phyloP scores from a whole-genome alignment of 2,797 vertebrate genomes.

The Spheniscus humboldti region DNA sequence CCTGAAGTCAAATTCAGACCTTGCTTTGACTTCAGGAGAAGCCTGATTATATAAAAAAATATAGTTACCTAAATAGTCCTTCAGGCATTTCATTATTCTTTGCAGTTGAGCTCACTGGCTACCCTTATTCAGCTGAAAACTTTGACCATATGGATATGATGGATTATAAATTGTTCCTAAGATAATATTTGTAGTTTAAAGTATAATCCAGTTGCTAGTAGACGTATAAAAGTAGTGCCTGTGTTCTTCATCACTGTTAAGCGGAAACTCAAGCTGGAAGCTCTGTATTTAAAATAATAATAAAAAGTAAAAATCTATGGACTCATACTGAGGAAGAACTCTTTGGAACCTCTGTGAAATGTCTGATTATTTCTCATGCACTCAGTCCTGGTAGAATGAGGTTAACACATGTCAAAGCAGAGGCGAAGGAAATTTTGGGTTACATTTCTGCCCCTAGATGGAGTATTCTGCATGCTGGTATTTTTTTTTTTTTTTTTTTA shows the following conservation, averaged over 20 bases:
- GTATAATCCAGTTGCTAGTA: not conserved
- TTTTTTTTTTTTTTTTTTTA: not conserved
- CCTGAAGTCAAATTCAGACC: not conserved
- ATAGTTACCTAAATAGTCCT: not conserved
- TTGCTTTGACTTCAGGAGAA: not conserved
- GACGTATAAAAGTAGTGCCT: not conserved
- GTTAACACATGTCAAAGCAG: constrained; percentile 8
- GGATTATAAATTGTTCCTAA: not conserved
- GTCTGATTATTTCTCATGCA: constrained; percentile 27
- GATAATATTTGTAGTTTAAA: constrained; percentile 10
- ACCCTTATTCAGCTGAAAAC: constrained; percentile 6
- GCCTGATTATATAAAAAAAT: not conserved
- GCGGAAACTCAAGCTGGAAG: constrained; percentile 42
- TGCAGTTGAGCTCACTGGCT: not conserved
- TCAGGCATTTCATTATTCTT: not conserved
- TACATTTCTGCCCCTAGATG: constrained; percentile 70
- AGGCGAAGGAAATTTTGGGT: not conserved
- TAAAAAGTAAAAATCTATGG: not conserved
- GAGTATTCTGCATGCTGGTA: constrained; percentile 59
- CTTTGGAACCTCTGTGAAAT: constrained; percentile 35
- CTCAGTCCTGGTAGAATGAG: not conserved
- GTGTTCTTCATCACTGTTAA: constrained; percentile 31
- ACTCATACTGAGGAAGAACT: not conserved
- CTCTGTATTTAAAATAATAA: constrained; percentile 21
- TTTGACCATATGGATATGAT: not conserved